Conservation (phyloP, 2,888 invertebrate genomes). For the Sphaeridia pumilis region DNA sequence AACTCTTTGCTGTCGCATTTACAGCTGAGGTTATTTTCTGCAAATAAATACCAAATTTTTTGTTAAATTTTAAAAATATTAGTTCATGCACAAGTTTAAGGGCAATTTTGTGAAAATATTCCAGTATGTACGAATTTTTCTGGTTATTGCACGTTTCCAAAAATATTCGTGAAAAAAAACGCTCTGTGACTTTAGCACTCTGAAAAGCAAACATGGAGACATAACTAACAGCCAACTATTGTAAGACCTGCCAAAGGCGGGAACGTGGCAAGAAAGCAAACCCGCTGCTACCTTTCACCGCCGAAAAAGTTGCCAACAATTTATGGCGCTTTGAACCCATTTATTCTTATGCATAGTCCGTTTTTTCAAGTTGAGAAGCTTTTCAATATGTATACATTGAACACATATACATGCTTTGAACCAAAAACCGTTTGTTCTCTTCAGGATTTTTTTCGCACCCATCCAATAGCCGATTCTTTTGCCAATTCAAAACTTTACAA, state of each 20-base stretch:
- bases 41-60: conserved; percentile 26
- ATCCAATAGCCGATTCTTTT: neutral
- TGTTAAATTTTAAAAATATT: neutral
- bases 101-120: no score
- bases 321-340: conserved; percentile 1
- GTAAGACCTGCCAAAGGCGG: neutral
- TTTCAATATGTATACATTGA: neutral
- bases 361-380: neutral
- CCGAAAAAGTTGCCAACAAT: conserved; percentile 11
- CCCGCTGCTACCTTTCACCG: neutral
- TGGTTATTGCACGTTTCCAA: neutral
- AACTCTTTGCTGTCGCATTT: conserved; percentile 80
- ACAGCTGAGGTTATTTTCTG: conserved; percentile 81
- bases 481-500: neutral
- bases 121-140: no score
- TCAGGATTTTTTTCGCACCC: neutral
- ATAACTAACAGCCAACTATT: neutral
- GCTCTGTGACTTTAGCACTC: neutral
- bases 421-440: no score
- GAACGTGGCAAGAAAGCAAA: neutral
- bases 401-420: no score
- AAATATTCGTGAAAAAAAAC: neutral
- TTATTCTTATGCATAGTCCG: neutral
- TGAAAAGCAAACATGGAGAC: neutral
- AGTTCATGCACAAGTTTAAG: no score